Evolutionary conservation across 2,113 vertebrate genomes (phyloP).

Genomic region (Zosterops pallidus): DNA sequence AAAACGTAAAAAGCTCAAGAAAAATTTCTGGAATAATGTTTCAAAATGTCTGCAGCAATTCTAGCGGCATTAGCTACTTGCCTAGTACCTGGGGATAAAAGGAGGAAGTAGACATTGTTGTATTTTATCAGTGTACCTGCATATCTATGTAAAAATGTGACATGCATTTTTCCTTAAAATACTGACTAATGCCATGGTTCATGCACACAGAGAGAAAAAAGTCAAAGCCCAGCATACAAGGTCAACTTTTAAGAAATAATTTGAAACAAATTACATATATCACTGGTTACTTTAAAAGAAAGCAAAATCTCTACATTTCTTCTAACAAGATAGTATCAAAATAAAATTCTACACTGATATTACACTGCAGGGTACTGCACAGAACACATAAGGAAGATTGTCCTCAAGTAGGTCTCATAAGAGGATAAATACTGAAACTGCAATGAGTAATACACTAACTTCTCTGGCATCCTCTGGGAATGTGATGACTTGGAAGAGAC

Average conservation of each 20-base stretch:
- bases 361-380: neutral
- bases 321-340: neutral
- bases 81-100: neutral
- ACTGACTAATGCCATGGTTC: neutral
- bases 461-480: slow-evolving; percentile 16
- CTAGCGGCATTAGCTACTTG: neutral
- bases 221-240: neutral
- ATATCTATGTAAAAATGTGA: neutral
- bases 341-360: neutral
- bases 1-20: neutral
- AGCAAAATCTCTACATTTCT: neutral
- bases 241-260: neutral
- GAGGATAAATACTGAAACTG: slow-evolving; percentile 26
- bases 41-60: neutral
- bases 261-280: neutral
- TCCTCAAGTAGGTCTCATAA: slow-evolving; percentile 26
- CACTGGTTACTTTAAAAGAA: neutral
- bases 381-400: neutral
- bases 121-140: neutral
- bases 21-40: neutral
- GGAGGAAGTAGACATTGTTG: neutral
- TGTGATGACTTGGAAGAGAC: slow-evolving; percentile 19
- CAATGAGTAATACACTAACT: slow-evolving; percentile 10
- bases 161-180: neutral
- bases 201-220: neutral